These are phyloP conservation scores for Sinosuthora webbiana DNA, from an alignment of 2,113 vertebrate species.

Conservation along the genomic window DNA sequence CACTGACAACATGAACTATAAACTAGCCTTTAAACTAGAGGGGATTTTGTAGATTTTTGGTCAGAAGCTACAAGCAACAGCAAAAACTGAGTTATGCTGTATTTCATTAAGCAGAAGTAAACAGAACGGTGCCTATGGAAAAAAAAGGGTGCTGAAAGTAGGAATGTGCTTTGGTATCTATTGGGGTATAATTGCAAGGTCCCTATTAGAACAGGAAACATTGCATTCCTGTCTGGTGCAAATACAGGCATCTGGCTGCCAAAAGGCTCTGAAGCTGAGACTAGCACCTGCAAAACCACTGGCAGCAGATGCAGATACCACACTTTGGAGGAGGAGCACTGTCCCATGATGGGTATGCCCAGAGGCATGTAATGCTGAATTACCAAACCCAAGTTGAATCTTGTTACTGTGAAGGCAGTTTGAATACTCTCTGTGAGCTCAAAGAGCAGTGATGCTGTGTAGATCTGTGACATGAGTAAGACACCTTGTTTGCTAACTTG, in stretches of 20 bases:
- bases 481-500: not conserved
- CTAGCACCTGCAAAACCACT: not conserved
- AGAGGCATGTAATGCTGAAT: not conserved
- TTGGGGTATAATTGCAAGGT: not conserved
- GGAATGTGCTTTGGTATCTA: not conserved
- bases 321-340: accelerated
- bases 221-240: not conserved
- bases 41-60: not conserved
- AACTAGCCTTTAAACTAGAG: not conserved
- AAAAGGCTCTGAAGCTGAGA: not conserved
- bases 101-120: not conserved
- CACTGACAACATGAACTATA: not conserved
- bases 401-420: not conserved
- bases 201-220: not conserved
- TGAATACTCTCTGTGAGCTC: not conserved
- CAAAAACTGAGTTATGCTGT: not conserved
- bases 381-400: not conserved
- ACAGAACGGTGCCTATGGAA: not conserved
- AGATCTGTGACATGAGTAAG: not conserved
- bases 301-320: not conserved
- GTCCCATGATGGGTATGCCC: not conserved
- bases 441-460: accelerated
- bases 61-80: not conserved
- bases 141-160: not conserved
- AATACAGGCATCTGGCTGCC: not conserved